These are phyloP conservation scores for Oncorhynchus mykiss DNA, from an alignment of 2,113 vertebrate species.

Conservation along the genomic window DNA sequence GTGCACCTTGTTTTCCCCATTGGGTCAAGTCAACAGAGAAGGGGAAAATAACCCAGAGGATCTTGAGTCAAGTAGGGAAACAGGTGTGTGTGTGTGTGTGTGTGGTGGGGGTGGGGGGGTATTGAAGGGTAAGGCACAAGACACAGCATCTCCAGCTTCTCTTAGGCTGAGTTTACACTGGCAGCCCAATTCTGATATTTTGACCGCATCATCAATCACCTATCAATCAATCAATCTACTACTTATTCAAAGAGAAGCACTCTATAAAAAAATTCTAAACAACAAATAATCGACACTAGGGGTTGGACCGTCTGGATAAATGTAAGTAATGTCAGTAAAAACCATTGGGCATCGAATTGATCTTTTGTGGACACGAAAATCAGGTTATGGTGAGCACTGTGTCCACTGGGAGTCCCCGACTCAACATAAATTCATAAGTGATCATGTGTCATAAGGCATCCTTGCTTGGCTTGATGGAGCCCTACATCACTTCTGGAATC, in stretches of 20 bases:
- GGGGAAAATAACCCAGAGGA: slow-evolving; percentile 57
- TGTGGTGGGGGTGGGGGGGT: neutral
- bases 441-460: slow-evolving; percentile 2
- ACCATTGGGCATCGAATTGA: slow-evolving; percentile 2
- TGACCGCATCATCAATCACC: slow-evolving; percentile 28
- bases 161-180: neutral
- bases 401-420: slow-evolving; percentile 22
- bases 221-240: slow-evolving; percentile 37
- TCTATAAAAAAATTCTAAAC: slow-evolving; percentile 29
- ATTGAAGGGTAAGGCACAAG: slow-evolving; percentile 67
- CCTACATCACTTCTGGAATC: slow-evolving; percentile 22
- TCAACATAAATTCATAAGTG: slow-evolving; percentile 28
- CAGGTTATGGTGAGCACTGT: slow-evolving; percentile 23
- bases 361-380: slow-evolving; percentile 30
- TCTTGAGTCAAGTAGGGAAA: slow-evolving; percentile 63
- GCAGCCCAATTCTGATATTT: too few relatives aligned
- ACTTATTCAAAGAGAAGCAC: slow-evolving; percentile 52
- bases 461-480: slow-evolving; percentile 25
- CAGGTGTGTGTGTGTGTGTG: slow-evolving; percentile 18
- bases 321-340: slow-evolving; percentile 16
- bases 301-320: slow-evolving; percentile 30
- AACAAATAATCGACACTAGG: slow-evolving; percentile 43
- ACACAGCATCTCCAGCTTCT: slow-evolving; percentile 71
- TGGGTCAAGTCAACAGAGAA: slow-evolving; percentile 60
- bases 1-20: slow-evolving; percentile 28